Base-by-base conservation (phyloP, 2,888 invertebrate species). In the Drosophila merina region DNA sequence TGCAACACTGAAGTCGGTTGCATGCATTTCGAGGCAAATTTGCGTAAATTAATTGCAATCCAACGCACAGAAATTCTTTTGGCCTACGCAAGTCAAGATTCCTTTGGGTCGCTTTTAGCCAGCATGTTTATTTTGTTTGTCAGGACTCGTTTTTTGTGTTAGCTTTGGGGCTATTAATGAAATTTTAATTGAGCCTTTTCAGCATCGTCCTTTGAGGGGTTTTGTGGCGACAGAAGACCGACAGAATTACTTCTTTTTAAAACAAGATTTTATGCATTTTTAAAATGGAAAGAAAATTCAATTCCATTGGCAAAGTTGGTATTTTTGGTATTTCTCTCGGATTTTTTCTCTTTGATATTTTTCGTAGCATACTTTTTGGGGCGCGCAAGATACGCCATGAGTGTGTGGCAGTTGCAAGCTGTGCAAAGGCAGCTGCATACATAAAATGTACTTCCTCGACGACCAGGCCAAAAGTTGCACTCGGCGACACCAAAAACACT, bases 21-120 rank as follows among this genome's bases (percentile, higher is more conserved):
- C 9, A 40, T 48, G 54, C 57, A 57, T 42, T n/a, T 57, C 12
- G 25, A 26, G 26, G 9, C 28, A 72, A 76, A 77, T 70, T 70
- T 73, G 75, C 84, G 69, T 56, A 75, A 84, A 86, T 78, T 84
- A 83, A 83, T 77, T 78, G 78, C 78, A 54, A 51, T 56, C 63
- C 57, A 36, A 57, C 28, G 36, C 49, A 50, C 50, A n/a, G 57
- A 49, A 59, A 47, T 68, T 57, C 57, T 56, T 52, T 57, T 64
- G 33, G 55, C 12, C 64, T 33, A 14, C 3, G 14, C 31, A 14
- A 59, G 64, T 52, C 26, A 10, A 33, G 64, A 26, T 30, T 47
- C 25, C 38, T 31, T 28, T 44, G 26, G 10, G 10, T 36, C 10
- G 8, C 57, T 47, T 31, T 63, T 36, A 36, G 36, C 7, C 14